phyloP scores from a whole-genome alignment of 1,140 invertebrate species.

The Ladona fulva region DNA sequence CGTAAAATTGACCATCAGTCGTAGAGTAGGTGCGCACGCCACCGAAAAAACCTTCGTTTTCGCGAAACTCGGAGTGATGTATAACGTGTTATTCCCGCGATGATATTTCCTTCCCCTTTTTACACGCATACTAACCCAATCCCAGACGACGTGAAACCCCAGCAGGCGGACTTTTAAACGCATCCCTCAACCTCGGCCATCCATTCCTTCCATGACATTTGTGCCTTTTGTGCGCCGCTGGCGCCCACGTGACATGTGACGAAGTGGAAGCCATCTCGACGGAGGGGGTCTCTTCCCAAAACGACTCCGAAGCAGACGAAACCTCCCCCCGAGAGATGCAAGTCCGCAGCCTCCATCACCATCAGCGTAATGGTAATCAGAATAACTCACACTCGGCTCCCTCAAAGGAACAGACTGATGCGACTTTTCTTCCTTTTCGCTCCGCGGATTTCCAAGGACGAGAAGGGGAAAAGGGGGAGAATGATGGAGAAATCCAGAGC shows the following conservation, averaged over 20 bases:
- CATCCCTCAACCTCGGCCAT: not conserved
- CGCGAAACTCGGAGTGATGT: too few species aligned
- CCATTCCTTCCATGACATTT: slow-evolving; percentile 9
- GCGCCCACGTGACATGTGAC: slow-evolving; percentile 1
- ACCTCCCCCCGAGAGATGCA: not conserved
- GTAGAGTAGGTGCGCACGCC: too few species aligned
- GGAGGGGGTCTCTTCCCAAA: not conserved
- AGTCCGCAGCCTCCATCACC: not conserved
- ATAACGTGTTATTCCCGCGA: too few species aligned
- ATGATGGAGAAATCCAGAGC: not conserved
- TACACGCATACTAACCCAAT: too few species aligned
- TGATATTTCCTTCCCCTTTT: too few species aligned
- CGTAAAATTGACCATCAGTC: too few species aligned
- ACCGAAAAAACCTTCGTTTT: too few species aligned
- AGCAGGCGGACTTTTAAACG: not conserved
- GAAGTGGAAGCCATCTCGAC: not conserved
- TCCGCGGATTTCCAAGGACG: not conserved
- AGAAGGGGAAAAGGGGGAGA: not conserved
- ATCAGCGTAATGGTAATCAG: not conserved
- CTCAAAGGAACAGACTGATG: not conserved
- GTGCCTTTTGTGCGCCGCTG: not conserved
- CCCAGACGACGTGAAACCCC: too few species aligned
- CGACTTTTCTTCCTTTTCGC: slow-evolving; percentile 1
- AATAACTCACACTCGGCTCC: not conserved
- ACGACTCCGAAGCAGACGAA: not conserved